Evolutionary conservation across 2,113 vertebrate species (phyloP).

Genomic region (Colistium nudipinnis): DNA sequence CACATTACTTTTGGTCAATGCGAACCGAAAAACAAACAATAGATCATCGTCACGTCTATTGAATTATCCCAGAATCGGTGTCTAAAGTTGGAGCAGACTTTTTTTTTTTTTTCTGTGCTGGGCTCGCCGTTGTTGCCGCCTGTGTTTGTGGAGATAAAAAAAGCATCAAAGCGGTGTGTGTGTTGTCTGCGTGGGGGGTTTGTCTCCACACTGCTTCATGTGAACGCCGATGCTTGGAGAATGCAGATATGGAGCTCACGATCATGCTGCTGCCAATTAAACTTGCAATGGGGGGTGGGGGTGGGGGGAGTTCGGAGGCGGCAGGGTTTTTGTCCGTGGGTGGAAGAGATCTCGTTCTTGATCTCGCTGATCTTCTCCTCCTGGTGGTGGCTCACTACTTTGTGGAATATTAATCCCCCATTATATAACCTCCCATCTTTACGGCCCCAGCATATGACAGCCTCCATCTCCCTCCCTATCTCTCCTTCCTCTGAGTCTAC

Average conservation of each 20-base stretch:
- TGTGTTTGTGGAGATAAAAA: slow-evolving; percentile 56
- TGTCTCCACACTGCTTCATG: slow-evolving; percentile 29
- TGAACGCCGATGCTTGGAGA: slow-evolving; percentile 63
- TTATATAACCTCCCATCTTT: slow-evolving; percentile 75
- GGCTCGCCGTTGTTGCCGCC: slow-evolving; percentile 36
- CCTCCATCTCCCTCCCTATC: slow-evolving; percentile 3
- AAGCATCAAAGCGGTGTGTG: slow-evolving; percentile 57
- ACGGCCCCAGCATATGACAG: slow-evolving; percentile 52
- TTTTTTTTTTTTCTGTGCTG: slow-evolving; percentile 45
- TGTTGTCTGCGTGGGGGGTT: slow-evolving; percentile 42
- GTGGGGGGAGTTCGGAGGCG: slow-evolving; percentile 66
- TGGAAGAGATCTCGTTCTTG: slow-evolving; percentile 70
- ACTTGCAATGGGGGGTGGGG: slow-evolving; percentile 55
- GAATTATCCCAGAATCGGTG: slow-evolving; percentile 46
- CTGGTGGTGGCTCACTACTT: slow-evolving; percentile 63
- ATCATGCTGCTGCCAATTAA: slow-evolving; percentile 72
- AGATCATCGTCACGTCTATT: slow-evolving; percentile 27
- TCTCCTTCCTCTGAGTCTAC: slow-evolving; percentile 27
- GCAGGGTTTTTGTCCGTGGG: slow-evolving; percentile 68
- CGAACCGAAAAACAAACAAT: slow-evolving; percentile 26
- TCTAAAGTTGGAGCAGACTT: slow-evolving; percentile 42
- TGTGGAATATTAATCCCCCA: slow-evolving; percentile 77
- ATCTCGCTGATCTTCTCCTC: slow-evolving; percentile 74
- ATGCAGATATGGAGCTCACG: slow-evolving; percentile 65
- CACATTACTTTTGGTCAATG: slow-evolving; percentile 29